phyloP scores from a whole-genome alignment of 2,797 vertebrate species.

The Falco rusticolus region DNA sequence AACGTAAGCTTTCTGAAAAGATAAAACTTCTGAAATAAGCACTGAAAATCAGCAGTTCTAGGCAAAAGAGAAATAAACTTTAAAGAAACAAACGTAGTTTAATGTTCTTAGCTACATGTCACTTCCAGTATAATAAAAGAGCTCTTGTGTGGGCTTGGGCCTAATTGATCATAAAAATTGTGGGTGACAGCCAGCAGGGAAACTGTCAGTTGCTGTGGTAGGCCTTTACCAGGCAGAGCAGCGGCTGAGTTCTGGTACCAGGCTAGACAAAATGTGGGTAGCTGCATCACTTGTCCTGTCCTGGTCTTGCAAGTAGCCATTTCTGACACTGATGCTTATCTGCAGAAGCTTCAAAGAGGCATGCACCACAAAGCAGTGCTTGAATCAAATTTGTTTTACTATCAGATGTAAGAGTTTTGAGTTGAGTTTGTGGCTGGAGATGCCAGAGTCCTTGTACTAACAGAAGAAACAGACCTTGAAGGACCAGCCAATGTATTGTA shows the following conservation, averaged over 20 bases:
- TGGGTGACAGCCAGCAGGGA: background rate
- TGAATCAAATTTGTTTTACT: background rate
- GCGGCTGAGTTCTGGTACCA: background rate
- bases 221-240: background rate
- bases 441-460: background rate
- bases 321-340: background rate
- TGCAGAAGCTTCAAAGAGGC: background rate
- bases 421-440: background rate
- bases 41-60: background rate
- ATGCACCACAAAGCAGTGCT: background rate
- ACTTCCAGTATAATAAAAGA: background rate
- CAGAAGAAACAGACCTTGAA: background rate
- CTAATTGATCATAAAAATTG: background rate
- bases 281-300: background rate
- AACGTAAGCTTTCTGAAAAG: background rate
- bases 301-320: background rate
- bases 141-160: background rate
- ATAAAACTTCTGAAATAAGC: background rate
- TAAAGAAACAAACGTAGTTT: background rate
- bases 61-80: background rate
- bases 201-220: background rate
- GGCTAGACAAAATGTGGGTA: background rate
- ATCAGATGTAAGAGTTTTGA: background rate
- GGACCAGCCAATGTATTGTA: background rate
- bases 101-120: background rate